Evolutionary conservation across 2,888 invertebrate species (phyloP).

Genomic region (Oxystoma pomonae): DNA sequence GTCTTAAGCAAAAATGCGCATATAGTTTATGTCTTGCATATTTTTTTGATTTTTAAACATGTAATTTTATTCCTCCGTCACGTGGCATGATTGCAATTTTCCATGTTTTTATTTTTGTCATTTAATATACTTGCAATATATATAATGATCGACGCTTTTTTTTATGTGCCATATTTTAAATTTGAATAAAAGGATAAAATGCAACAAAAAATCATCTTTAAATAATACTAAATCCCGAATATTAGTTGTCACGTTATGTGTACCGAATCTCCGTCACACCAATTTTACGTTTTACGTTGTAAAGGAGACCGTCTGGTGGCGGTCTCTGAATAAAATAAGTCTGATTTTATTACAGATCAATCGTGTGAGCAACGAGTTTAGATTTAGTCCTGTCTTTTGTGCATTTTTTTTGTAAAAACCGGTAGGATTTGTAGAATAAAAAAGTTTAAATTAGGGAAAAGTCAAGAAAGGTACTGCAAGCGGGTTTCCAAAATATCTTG

Average conservation of each 20-base stretch:
- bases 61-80: background rate
- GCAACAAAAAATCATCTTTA: background rate
- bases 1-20: background rate
- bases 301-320: background rate
- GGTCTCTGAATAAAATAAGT: no score
- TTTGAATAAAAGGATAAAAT: background rate
- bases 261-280: background rate
- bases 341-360: no score
- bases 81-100: background rate
- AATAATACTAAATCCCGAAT: background rate
- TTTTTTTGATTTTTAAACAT: background rate
- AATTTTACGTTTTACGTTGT: background rate
- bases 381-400: no score
- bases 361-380: background rate
- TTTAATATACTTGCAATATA: no score
- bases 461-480: no score
- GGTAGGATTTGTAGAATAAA: no score
- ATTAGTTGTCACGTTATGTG: background rate
- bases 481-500: no score
- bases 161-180: background rate
- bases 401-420: background rate
- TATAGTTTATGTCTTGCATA: background rate
- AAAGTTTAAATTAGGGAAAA: no score
- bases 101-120: no score
- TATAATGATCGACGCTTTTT: no score